phyloP scores from a whole-genome alignment of 2,113 vertebrate species.

The Corapipo altera region DNA sequence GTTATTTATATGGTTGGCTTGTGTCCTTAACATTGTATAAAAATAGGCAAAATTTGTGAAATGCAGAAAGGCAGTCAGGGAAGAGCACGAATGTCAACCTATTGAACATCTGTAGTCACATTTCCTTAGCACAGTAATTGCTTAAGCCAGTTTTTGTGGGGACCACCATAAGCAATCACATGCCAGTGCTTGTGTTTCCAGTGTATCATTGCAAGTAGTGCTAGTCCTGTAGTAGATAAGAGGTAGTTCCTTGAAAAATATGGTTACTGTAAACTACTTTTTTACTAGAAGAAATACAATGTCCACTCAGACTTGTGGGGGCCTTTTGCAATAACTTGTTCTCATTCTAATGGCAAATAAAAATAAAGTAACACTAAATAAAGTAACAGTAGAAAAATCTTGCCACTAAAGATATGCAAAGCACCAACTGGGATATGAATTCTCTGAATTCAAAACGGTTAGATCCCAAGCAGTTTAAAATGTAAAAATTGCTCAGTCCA shows the following conservation, averaged over 20 bases:
- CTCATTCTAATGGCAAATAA: background rate
- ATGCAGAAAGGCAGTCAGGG: background rate
- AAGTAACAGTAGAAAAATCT: background rate
- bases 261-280: background rate
- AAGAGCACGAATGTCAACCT: background rate
- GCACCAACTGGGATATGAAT: background rate
- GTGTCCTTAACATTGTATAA: background rate
- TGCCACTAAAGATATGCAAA: background rate
- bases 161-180: rapidly evolving
- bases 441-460: background rate
- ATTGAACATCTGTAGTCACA: background rate
- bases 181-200: background rate
- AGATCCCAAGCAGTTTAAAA: background rate
- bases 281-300: background rate
- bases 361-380: background rate
- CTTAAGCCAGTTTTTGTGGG: background rate
- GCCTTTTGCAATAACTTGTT: background rate
- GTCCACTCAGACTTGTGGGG: background rate
- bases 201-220: background rate
- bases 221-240: background rate
- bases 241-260: background rate
- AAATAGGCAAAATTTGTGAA: background rate
- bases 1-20: background rate
- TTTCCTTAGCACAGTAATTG: background rate
- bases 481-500: background rate